Evolutionary conservation across 2,888 invertebrate genomes (phyloP), one percentile per base, ranked within the genome.

Genomic region (Choristoneura rosaceana): DNA sequence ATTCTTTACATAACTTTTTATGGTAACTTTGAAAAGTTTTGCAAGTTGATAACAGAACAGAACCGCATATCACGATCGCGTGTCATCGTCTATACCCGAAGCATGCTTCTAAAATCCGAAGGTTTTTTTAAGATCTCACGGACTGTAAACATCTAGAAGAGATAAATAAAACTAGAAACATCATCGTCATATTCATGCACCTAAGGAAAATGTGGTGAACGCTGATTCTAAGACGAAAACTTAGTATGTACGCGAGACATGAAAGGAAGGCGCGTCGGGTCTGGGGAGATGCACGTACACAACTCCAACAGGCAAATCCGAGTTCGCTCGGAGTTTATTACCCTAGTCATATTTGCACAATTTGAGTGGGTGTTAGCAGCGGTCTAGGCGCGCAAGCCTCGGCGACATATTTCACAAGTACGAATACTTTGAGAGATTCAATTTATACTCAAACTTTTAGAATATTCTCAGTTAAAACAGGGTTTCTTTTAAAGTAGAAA

Each of bases 271-370:
- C 76, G 79, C 77, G 78, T 77, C 79, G 77, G 79, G 79, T 74
- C 76, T 77, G 76, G 80, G 87, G 86, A 84, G 88, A 80, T 83
- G 84, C 90, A 90, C 90, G 90, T 92, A 88, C 89, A 82, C 80
- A 89, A 91, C 88, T 91, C 87, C 83, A 88, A 84, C 87, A 86
- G 84, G 87, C 90, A 92, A 92, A 92, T 90, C 90, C 87, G 82
- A 89, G 89, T 87, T 86, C 86, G 85, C 81, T 84, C 80, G 82
- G 85, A 89, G 88, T 92, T 91, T 92, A 92, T 91, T 91, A 90
- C 89, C 88, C 87, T 86, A 87, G 89, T 92, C 90, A 91, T 92
- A 91, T 91, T 91, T 91, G 90, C 90, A 91, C 90, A 88, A 89
- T 88, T 90, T 82, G 84, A 89, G 89, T 87, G 87, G 86, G 88